Base-by-base conservation (phyloP, 2,113 vertebrate genomes). In the Furnarius figulus region DNA sequence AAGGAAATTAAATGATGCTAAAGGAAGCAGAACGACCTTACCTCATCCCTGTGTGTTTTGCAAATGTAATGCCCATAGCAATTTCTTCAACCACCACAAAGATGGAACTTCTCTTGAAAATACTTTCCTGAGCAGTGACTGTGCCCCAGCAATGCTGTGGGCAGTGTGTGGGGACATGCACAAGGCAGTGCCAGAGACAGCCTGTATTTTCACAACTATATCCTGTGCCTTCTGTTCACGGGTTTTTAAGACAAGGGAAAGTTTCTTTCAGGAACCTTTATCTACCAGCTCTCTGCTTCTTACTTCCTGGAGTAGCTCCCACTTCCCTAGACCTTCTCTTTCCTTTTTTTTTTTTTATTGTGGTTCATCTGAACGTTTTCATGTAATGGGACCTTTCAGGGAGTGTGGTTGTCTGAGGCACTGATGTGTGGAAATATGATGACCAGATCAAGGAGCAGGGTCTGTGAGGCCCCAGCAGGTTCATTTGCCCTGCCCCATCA, bases 131-230 rank as follows among this genome's bases (percentile, higher is more conserved):
- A 44, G 68, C 50, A 18, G 15, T 21, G 68, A 2, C 27, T 39
- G 18, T 66, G 40, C 31, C 23, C 6, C 21, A 20, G 24, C 46
- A 35, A 77, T 37, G 61, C 9, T 55, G 63, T 12, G 1, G 44
- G 24, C 39, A 25, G 44, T 0, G 5, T 4, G 68, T 31, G 63
- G 39, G 46, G 27, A 27, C 56, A 6, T 1, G 27, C 40, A 30
- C 30, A 3, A 28, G 3, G 21, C 40, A 14, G 2, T 3, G 12
- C 1, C 52, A 21, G 5, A 11, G 11, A 1, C 28, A 11, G 31
- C n/a, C 39, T 55, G 22, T 5, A 3, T 62, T n/a, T 30, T 28
- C 40, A 47, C 39, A 42, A 44, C 55, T 40, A 16, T 5, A 2
- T 25, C 9, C 56, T 12, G 0, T 15, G 23, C 12, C 19, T 44